Base-by-base conservation (phyloP, 2,888 invertebrate genomes). In the Cheilosia vernalis region DNA sequence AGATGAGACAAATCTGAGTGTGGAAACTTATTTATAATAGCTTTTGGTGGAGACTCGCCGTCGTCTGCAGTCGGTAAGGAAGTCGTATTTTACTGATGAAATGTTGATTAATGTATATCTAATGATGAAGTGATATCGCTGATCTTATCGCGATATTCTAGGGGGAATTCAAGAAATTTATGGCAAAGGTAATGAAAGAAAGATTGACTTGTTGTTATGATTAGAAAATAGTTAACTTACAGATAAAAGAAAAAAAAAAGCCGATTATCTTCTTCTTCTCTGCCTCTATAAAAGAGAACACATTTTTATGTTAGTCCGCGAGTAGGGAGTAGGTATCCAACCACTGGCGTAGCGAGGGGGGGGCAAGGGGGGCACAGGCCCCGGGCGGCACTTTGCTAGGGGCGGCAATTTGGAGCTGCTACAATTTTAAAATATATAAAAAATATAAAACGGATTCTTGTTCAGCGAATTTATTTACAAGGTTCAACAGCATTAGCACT, bases 61-160 rank as follows among this genome's bases (percentile, higher is more conserved):
- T 69, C 21, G 21, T 69, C 49, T 49, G 69, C 42, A 64, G 64
- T 27, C 64, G 77, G 37, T 72, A 77, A 55, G 82, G 82, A 78
- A 78, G 73, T 73, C 55, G 73, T 72, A 83, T 78, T 78, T 83
- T 49, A 66, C 42, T 19, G 33, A 10, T 30, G 17, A 55, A 49
- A 64, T 49, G 66, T 56, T 61, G 61, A 67, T 53, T 51, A 64
- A 72, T 60, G 58, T 53, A 37, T 37, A 60, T 61, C 27, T n/a
- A 27, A 55, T 24, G 72, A 53, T 72, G 17, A 67, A 73, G 61
- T 73, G 73, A 83, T 66, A 69, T 61, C 61, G 47, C 10, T 64
- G 58, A 37, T 83, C 27, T 63, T 44, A 78, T 77, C 64, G 58
- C 64, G 53, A 33, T 19, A 15, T 19, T 21, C 21, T n/a, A 15